Evolutionary conservation across 2,888 invertebrate species (phyloP), one percentile per base, ranked within the genome.

Genomic region (Chorisops tibialis): DNA sequence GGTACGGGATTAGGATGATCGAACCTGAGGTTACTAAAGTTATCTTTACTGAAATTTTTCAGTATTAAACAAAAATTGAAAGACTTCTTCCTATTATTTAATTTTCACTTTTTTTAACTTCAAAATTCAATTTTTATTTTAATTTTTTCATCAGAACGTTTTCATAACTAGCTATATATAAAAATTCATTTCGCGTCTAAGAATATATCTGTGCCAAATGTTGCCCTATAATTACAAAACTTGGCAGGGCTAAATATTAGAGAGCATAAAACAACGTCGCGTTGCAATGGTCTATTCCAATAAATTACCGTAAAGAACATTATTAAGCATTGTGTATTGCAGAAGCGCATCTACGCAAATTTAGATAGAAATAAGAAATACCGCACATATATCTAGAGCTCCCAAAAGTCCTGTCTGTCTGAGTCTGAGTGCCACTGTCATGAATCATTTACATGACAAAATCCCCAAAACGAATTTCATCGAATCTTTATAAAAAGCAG

Each of bases 171-270:
- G n/a, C n/a, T n/a, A n/a, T n/a, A n/a, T n/a, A n/a, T n/a, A n/a
- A n/a, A n/a, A n/a, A n/a, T n/a, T n/a, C n/a, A n/a, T n/a, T n/a
- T 22, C 12, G 52, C 39, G 1, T 22, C 12, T 30, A 30, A 24
- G 30, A 43, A 21, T 43, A 56, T 43, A 45, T 56, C 56, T 56
- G 35, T 56, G 56, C 56, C 56, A 56, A 56, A 56, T 45, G 43
- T 12, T 43, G 56, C 35, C 56, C 56, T 56, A 56, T 56, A 43
- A 24, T 56, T 43, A 45, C 18, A 45, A 56, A 56, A 45, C 18
- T 56, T 56, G 56, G 56, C 45, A 30, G 37, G 14, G n/a, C 11
- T 14, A 14, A 35, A 7, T 11, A 41, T 16, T n/a, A n/a, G 39
- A 22, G 21, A 39, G 5, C 9, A 24, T 5, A 30, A 30, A 5